These are phyloP conservation scores for Lutjanus argentimaculatus DNA, from an alignment of 2,797 vertebrate genomes.

Conservation along the genomic window DNA sequence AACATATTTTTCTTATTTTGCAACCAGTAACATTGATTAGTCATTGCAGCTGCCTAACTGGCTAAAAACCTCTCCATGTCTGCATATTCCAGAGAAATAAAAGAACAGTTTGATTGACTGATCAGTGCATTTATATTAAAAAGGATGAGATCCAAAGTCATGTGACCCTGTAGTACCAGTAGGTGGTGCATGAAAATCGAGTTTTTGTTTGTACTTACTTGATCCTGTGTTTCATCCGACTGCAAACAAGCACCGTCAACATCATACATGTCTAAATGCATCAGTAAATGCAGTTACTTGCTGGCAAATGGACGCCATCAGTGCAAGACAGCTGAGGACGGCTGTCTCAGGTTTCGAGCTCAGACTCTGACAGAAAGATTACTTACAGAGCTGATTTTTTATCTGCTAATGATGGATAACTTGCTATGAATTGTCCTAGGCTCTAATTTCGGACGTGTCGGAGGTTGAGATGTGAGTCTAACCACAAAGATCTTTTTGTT, in stretches of 20 bases:
- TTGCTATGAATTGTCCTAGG: background rate
- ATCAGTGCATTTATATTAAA: constrained; percentile 61
- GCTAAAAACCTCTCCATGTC: constrained; percentile 53
- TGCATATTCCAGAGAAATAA: constrained; percentile 43
- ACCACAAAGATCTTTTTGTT: constrained; percentile 13
- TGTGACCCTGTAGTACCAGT: constrained; percentile 79
- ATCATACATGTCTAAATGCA: constrained; percentile 1
- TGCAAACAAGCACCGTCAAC: constrained; percentile 12
- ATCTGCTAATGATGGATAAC: constrained; percentile 25
- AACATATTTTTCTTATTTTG: constrained; percentile 72
- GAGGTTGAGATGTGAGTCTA: constrained; percentile 30
- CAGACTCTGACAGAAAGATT: constrained; percentile 19
- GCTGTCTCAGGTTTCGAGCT: constrained; percentile 13
- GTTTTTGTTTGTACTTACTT: background rate
- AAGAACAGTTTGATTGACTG: constrained; percentile 51
- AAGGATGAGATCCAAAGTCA: constrained; percentile 56
- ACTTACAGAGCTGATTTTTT: constrained; percentile 6
- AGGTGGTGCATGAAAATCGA: constrained; percentile 40
- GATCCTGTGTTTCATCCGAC: constrained; percentile 15
- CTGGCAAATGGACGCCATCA: constrained; percentile 13
- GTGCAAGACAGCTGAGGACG: constrained; percentile 24
- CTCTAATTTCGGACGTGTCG: constrained; percentile 19
- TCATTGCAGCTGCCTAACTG: constrained; percentile 87
- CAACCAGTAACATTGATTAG: constrained; percentile 76
- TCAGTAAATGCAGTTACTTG: constrained; percentile 27